Base-by-base conservation (phyloP, 2,113 vertebrate genomes). In the Gadus macrocephalus region DNA sequence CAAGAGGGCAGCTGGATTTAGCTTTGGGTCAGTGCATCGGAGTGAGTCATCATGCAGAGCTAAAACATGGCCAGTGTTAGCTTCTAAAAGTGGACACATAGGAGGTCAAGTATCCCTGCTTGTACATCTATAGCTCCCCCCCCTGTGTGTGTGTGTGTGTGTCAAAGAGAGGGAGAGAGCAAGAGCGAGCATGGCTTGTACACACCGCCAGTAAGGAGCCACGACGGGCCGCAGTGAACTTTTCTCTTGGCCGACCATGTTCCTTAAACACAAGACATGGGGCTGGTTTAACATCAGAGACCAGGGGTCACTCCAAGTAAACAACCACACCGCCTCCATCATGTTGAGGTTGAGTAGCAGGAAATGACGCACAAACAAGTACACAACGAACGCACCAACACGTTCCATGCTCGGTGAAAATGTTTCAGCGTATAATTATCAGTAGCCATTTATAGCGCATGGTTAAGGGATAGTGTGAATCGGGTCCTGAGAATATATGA, bases 41-140 rank as follows among this genome's bases (percentile, higher is more conserved):
- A 78, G 76, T 88, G 85, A 87, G 76, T 90, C 89, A 86, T 77
- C 79, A 80, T 81, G 86, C 86, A 74, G 65, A 22, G 77, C 72
- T 81, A 66, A 72, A 74, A 75, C 15, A 28, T 59, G 78, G 81
- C 68, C 25, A 63, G 20, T 2, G 66, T 49, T 67, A 73, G 72
- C 78, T 58, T 63, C 68, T 66, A 2, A 27, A 17, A 31, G 78
- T 72, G 14, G 78, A 86, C 86, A 81, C 87, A 85, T 79, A 63
- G 81, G 67, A 78, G 71, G 72, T 64, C 15, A 65, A 38, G 31
- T 35, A 65, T 74, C 79, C 42, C 68, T 27, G 3, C 2, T 68
- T 31, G 64, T 67, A 77, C 64, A 5, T 12, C 4, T 35, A 35
- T 35, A 35, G 4, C 4, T 35, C 31, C 31, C 6, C 6, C 20